Percentiles rank a stretch among this genome's conserved stretches.
Conservation (phyloP, 2,888 invertebrate genomes). For the Arctia plantaginis region DNA sequence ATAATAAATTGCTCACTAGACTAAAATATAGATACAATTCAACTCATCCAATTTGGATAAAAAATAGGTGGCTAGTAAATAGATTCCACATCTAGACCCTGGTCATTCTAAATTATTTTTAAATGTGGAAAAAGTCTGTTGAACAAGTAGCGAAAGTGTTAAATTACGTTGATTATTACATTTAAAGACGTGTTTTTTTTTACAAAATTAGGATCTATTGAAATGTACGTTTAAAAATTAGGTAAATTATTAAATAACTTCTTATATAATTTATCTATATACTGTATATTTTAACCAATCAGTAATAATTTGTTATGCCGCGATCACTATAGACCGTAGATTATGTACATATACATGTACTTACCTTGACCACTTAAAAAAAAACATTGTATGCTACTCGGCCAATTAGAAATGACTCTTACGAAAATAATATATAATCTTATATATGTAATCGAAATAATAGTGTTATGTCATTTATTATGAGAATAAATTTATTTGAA, state of each 20-base stretch:
- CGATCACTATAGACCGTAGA: background rate
- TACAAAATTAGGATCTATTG: too few relatives aligned
- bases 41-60: too few relatives aligned
- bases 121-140: too few relatives aligned
- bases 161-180: too few relatives aligned
- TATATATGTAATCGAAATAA: conserved; percentile 3
- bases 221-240: background rate
- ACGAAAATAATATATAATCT: background rate
- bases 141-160: too few relatives aligned
- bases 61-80: too few relatives aligned
- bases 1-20: too few relatives aligned
- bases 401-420: conserved; percentile 1
- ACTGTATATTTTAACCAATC: background rate
- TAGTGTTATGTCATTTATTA: background rate
- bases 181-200: too few relatives aligned
- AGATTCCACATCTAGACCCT: too few relatives aligned
- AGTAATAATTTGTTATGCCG: background rate
- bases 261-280: background rate
- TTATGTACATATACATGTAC: background rate
- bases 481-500: conserved; percentile 1
- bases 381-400: conserved; percentile 2
- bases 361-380: background rate
- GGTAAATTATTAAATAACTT: background rate
- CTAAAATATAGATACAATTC: too few relatives aligned
- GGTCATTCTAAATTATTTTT: too few relatives aligned